Evolutionary conservation across 2,888 invertebrate species (phyloP).

Genomic region (Pyrochroa serraticornis): DNA sequence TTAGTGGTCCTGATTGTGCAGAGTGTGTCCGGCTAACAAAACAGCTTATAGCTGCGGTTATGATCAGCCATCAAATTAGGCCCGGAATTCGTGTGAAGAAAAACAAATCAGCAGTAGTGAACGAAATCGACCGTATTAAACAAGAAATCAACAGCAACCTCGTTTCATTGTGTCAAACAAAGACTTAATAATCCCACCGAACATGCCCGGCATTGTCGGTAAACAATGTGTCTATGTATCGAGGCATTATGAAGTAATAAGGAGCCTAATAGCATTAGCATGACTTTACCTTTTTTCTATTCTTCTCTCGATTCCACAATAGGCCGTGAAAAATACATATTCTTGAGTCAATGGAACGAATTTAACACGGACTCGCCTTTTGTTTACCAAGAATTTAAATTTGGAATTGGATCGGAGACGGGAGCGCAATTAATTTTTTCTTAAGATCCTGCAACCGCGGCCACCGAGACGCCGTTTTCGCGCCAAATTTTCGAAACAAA

Average conservation of each 20-base stretch:
- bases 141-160: constrained; percentile 11
- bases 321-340: constrained; percentile 33
- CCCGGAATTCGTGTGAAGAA: constrained; percentile 6
- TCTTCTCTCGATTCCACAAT: constrained; percentile 31
- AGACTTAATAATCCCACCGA: constrained; percentile 11
- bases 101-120: constrained; percentile 12
- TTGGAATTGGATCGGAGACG: neutral
- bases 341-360: constrained; percentile 30
- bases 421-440: no score
- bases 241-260: constrained; percentile 26
- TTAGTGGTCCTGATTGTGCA: neutral
- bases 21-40: no score
- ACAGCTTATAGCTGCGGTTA: neutral
- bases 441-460: no score
- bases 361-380: constrained; percentile 28
- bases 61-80: constrained; percentile 21
- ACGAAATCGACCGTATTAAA: constrained; percentile 18
- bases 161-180: constrained; percentile 18
- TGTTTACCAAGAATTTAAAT: constrained; percentile 31
- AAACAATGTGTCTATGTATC: constrained; percentile 18
- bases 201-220: constrained; percentile 16
- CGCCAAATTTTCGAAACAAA: no score
- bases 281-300: constrained; percentile 42
- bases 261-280: constrained; percentile 45
- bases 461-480: no score